Evolutionary conservation across 1,140 invertebrate species (phyloP), one percentile per base, ranked within the genome.

Genomic region (Aphaenogaster floridana): DNA sequence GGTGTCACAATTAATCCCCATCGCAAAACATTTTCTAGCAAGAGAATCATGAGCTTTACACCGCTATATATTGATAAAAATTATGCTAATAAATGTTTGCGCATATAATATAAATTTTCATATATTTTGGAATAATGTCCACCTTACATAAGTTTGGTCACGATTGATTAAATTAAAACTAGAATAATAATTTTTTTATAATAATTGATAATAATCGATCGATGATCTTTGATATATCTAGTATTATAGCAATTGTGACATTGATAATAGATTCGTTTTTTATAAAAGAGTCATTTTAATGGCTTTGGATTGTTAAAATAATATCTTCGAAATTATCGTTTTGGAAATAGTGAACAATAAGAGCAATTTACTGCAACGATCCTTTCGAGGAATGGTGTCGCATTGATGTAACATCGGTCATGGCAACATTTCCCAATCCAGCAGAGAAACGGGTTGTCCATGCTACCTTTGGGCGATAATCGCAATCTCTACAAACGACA

Each of bases 1-100:
- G 6, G n/a, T 84, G 42, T 84, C 80, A 7, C 54, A 28, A 83
- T 83, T 74, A 83, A 74, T 83, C 28, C 34, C 3, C 21, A 11
- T 72, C 42, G n/a, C 11, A 17, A 21, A 48, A 63, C n/a, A n/a
- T 34, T 54, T n/a, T 13, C 3, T 17, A 15, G 34, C 59, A 34
- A 36, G 15, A 34, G 28, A 48, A 48, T 13, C 52, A 17, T 7
- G 1, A 36, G 7, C 6, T 77, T 48, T 57, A 52, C 13, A 0
- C 0, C 15, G 78, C 4, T 9, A 48, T 3, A 13, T 45, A n/a
- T 0, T 13, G 21, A 76, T 17, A n/a, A 45, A 59, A 3, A 17
- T 77, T 54, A 64, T 13, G 39, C 17, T 45, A 5, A 78, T 11
- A n/a, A n/a, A 17, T 17, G 7, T 61, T 57, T 39, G 8, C 28